Percentiles rank a stretch among this genome's conserved stretches.
Evolutionary conservation across 2,113 vertebrate genomes (phyloP).

Genomic region (Leptosomus discolor): DNA sequence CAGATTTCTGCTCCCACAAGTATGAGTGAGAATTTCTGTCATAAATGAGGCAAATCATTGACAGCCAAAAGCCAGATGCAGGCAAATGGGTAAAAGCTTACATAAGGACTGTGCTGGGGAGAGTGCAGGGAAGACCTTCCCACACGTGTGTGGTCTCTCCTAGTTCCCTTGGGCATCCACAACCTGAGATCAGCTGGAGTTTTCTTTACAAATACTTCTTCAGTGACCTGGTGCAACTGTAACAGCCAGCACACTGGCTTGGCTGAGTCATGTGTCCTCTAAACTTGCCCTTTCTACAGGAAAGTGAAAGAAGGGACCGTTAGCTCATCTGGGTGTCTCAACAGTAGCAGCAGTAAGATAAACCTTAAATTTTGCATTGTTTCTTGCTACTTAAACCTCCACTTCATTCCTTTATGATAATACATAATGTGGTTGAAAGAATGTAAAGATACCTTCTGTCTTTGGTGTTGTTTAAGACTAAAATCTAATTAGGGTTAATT

Average conservation of each 20-base stretch:
- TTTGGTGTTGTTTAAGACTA: neutral
- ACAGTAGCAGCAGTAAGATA: neutral
- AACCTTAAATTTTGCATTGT: neutral
- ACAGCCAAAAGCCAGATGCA: neutral
- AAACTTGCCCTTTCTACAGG: neutral
- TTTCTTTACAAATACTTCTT: neutral
- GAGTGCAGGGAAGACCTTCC: neutral
- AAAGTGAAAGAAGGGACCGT: neutral
- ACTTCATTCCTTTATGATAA: neutral
- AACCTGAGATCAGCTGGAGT: neutral
- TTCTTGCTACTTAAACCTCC: neutral
- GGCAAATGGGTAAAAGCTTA: neutral
- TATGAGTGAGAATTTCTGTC: neutral
- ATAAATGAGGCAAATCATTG: neutral
- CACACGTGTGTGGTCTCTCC: fast-evolving
- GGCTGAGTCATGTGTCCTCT: neutral
- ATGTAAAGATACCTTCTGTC: neutral
- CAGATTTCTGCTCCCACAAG: neutral
- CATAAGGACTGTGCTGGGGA: neutral
- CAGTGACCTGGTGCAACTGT: neutral
- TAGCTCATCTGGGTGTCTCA: neutral
- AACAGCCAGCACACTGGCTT: fast-evolving
- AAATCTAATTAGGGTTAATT: neutral
- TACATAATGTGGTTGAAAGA: neutral
- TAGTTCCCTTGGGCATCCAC: neutral